phyloP scores from a whole-genome alignment of 2,888 invertebrate species.

The Aspidiotus rigidus region DNA sequence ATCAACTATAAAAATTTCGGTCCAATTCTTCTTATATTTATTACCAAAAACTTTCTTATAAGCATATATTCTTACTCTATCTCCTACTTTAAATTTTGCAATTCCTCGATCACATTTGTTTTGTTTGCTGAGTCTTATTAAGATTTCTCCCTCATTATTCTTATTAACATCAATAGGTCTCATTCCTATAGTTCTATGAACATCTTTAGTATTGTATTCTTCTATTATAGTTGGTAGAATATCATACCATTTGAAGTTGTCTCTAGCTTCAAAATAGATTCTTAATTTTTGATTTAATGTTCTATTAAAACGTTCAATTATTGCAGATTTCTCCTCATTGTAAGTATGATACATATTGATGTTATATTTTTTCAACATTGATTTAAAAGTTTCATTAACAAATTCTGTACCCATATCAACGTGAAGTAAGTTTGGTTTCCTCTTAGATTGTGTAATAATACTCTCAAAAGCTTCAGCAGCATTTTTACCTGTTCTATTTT shows the following conservation, averaged over 20 bases:
- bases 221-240: constrained; percentile 38
- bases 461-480: constrained; percentile 36
- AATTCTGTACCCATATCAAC: constrained; percentile 39
- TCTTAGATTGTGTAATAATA: constrained; percentile 35
- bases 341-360: constrained; percentile 38
- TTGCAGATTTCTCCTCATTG: constrained; percentile 40
- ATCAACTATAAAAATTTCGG: not conserved
- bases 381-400: constrained; percentile 34
- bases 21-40: constrained; percentile 11
- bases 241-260: constrained; percentile 39
- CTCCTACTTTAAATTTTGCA: constrained; percentile 16
- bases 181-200: constrained; percentile 24
- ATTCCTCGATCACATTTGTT: not conserved
- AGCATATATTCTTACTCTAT: constrained; percentile 9
- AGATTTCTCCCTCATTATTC: constrained; percentile 21
- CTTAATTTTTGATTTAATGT: constrained; percentile 40
- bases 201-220: constrained; percentile 38
- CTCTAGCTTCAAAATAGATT: constrained; percentile 39
- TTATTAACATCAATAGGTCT: constrained; percentile 1
- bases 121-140: constrained; percentile 8
- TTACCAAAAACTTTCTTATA: not conserved
- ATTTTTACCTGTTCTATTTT: constrained; percentile 36
- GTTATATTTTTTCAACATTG: constrained; percentile 35
- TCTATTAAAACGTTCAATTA: constrained; percentile 41
- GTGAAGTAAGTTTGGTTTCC: constrained; percentile 36